Conservation (phyloP, 2,888 invertebrate species). For the Epinotia nisella region DNA sequence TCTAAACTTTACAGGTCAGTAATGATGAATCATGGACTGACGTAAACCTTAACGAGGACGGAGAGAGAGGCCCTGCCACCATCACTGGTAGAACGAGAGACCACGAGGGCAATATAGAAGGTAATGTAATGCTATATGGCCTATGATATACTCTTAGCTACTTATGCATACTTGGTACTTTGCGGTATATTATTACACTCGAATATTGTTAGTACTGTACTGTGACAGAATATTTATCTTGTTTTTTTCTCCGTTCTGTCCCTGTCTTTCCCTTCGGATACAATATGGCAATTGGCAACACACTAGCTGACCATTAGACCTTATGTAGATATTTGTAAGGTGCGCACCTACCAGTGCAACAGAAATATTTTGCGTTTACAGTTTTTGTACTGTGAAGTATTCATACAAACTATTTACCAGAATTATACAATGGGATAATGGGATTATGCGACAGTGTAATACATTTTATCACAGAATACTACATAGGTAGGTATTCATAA, state of each 20-base stretch:
- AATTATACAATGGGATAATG: not conserved
- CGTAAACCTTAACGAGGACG: constrained; percentile 95
- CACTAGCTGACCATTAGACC: no score
- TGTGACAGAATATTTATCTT: not conserved
- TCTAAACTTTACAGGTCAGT: constrained; percentile 69
- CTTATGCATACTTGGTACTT: constrained; percentile 2
- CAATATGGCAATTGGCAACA: no score
- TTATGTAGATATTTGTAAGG: no score
- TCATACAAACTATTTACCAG: not conserved
- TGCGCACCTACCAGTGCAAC: no score
- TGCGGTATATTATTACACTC: not conserved
- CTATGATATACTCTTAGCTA: not conserved
- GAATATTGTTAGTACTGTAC: not conserved
- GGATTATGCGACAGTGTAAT: not conserved
- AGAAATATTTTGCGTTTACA: no score
- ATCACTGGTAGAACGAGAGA: constrained; percentile 85
- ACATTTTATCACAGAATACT: not conserved
- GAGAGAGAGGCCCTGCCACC: constrained; percentile 83
- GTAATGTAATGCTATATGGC: constrained; percentile 54
- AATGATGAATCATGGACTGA: constrained; percentile 97
- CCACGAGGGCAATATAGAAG: constrained; percentile 87
- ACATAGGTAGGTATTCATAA: no score
- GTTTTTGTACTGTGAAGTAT: no score
- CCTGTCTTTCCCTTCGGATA: no score
- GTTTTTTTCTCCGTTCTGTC: no score